These are phyloP conservation scores for Plagodis pulveraria DNA, from an alignment of 2,888 invertebrate species.

Conservation along the genomic window DNA sequence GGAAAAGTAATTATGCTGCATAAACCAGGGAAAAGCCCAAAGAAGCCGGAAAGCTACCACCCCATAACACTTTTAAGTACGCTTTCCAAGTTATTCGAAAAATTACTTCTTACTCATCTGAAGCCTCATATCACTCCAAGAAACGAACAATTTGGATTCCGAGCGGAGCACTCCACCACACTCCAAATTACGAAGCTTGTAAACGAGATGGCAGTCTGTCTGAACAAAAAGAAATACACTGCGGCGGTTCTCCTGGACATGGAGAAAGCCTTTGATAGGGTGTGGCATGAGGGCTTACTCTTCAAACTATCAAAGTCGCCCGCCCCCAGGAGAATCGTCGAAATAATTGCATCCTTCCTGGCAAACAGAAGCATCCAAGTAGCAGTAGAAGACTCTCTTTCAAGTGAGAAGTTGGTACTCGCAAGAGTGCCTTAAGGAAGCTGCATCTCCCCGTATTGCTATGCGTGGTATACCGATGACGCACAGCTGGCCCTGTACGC, in stretches of 20 bases:
- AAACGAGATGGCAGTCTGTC: conserved; percentile 25
- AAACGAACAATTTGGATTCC: conserved; percentile 3
- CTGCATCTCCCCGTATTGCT: conserved; percentile 32
- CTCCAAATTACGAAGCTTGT: conserved; percentile 41
- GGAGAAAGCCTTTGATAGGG: conserved; percentile 39
- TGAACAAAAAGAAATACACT: conserved; percentile 29
- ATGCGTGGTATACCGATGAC: conserved; percentile 31
- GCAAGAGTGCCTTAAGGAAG: conserved; percentile 13
- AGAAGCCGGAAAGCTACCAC: too few relatives aligned
- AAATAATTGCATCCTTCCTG: conserved; percentile 34
- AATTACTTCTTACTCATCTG: not conserved
- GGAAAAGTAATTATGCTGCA: conserved; percentile 32
- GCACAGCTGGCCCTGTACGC: conserved; percentile 37
- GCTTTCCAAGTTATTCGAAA: conserved; percentile 3
- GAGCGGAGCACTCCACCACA: conserved; percentile 37
- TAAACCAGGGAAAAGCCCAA: conserved; percentile 13
- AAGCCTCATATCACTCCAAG: not conserved
- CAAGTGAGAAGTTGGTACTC: not conserved
- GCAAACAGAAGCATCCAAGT: not conserved
- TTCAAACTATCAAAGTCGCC: conserved; percentile 34
- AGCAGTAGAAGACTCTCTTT: not conserved
- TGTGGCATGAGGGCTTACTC: conserved; percentile 47
- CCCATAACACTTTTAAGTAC: not conserved
- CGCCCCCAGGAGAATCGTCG: conserved; percentile 23
- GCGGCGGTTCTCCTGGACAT: conserved; percentile 43